Evolutionary conservation across 2,797 vertebrate species (phyloP).

Genomic region (Poecilia picta): DNA sequence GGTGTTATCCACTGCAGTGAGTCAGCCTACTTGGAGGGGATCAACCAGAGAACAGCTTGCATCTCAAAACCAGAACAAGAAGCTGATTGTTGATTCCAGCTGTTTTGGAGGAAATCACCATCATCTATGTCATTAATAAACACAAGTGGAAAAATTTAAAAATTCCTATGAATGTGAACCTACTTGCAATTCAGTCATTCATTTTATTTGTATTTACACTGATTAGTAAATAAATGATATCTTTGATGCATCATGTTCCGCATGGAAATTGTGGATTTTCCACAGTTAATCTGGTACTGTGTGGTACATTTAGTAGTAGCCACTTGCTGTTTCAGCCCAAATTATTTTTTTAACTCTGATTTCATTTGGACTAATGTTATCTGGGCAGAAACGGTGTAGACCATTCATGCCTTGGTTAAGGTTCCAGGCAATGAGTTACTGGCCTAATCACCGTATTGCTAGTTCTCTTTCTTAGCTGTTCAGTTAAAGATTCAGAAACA

Average conservation of each 20-base stretch:
- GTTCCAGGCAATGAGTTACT: not conserved
- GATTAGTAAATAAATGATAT: not conserved
- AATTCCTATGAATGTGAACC: not conserved
- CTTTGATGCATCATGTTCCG: not conserved
- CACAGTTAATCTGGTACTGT: not conserved
- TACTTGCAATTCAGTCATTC: not conserved
- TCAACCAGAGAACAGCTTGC: not conserved
- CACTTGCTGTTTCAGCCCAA: not conserved
- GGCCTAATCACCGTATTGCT: slow-evolving; percentile 4
- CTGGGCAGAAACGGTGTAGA: not conserved
- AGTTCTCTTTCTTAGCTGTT: slow-evolving; percentile 10
- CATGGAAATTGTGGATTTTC: not conserved
- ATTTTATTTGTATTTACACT: not conserved
- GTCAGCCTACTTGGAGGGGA: not conserved
- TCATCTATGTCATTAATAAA: not conserved
- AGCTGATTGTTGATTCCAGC: not conserved
- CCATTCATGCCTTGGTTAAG: not conserved
- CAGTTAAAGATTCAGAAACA: slow-evolving; percentile 24
- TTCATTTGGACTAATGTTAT: not conserved
- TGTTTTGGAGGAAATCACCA: not conserved
- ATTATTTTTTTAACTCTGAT: not conserved
- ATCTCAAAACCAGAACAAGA: not conserved
- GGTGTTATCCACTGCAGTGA: not conserved
- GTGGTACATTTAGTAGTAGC: not conserved
- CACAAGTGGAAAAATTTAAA: not conserved